Evolutionary conservation across 2,797 vertebrate species (phyloP).

Genomic region (Gymnoscopelus microlampas): DNA sequence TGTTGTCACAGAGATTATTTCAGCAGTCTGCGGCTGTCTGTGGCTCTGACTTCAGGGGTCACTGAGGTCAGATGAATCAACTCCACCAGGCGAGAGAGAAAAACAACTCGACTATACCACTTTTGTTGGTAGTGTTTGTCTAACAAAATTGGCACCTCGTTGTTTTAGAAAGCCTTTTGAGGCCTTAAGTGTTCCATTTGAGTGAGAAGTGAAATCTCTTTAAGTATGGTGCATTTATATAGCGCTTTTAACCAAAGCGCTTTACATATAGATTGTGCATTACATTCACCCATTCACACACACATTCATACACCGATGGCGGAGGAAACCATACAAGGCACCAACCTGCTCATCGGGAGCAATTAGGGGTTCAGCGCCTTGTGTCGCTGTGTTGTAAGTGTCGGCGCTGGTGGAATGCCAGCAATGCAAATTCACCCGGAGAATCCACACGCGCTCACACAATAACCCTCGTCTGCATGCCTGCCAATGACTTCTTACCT

Average conservation of each 20-base stretch:
- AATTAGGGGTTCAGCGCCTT: no score
- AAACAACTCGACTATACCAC: constrained; percentile 34
- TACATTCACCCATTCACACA: no score
- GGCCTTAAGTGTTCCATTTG: constrained; percentile 52
- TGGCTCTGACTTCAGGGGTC: no score
- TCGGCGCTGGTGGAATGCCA: constrained; percentile 75
- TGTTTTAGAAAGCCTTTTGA: constrained; percentile 48
- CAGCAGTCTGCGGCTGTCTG: no score
- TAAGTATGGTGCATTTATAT: no score
- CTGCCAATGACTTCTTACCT: constrained; percentile 70
- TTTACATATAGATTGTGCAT: no score
- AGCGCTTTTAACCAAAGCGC: no score
- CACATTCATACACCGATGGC: no score
- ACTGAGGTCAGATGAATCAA: no score
- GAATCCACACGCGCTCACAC: constrained; percentile 75
- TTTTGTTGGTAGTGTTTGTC: constrained; percentile 35
- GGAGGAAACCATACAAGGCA: no score
- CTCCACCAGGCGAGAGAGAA: background rate
- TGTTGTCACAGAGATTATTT: no score
- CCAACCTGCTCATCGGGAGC: no score
- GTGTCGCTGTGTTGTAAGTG: constrained; percentile 36
- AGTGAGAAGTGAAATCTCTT: constrained; percentile 55
- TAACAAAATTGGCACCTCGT: constrained; percentile 53
- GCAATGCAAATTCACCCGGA: constrained; percentile 69
- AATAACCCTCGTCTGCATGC: constrained; percentile 72